A percentile compares a stretch with the other conserved stretches of the same genome.
Evolutionary conservation across 2,113 vertebrate species (phyloP).

Genomic region (Micromys minutus): DNA sequence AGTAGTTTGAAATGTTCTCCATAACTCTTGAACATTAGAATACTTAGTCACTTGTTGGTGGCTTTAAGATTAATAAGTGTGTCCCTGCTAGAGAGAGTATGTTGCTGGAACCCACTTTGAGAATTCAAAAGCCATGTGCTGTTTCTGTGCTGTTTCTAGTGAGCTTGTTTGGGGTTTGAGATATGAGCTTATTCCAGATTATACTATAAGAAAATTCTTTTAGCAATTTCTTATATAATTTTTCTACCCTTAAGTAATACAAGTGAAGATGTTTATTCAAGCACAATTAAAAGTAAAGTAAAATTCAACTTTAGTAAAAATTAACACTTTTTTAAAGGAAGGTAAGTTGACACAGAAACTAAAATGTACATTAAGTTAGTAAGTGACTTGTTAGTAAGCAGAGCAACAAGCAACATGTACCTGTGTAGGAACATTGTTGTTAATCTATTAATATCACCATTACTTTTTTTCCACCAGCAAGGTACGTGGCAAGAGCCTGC

Average conservation of each 20-base stretch:
- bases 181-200: constrained; percentile 23
- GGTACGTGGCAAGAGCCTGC: neutral
- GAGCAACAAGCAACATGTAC: too few relatives aligned
- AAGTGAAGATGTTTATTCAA: constrained; percentile 14
- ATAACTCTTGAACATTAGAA: neutral
- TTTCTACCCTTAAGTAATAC: neutral
- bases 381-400: neutral
- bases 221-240: neutral
- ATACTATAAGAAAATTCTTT: neutral
- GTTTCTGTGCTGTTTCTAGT: neutral
- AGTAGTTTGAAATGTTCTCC: neutral
- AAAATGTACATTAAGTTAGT: constrained; percentile 10
- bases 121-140: neutral
- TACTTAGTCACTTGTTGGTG: neutral
- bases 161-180: neutral
- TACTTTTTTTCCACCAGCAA: constrained; percentile 9
- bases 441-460: neutral
- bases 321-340: neutral
- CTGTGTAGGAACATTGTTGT: neutral
- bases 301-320: constrained; percentile 35
- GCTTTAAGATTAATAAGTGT: neutral
- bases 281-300: constrained; percentile 31
- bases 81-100: neutral
- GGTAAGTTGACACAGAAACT: neutral
- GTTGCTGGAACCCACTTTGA: neutral